Percentiles rank a stretch among this genome's conserved stretches.
These are phyloP conservation scores for Drosophila saltans DNA, from an alignment of 1,140 invertebrate genomes.

Conservation along the genomic window DNA sequence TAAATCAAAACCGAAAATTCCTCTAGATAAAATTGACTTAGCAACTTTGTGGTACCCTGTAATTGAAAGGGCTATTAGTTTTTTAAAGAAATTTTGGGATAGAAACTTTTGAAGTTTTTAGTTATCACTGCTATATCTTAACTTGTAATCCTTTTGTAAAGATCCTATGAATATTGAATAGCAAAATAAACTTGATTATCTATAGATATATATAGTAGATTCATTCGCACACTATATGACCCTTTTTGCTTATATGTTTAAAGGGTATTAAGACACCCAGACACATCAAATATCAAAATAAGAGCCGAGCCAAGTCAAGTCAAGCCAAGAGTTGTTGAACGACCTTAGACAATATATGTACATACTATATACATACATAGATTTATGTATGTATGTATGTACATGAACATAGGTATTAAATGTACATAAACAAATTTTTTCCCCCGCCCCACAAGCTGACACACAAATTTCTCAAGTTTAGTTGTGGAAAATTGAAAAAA, in stretches of 20 bases:
- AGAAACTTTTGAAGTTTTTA: too few species aligned
- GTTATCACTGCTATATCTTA: too few species aligned
- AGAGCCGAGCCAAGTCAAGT: constrained; percentile 2
- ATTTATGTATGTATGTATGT: too few species aligned
- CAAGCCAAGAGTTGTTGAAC: neutral
- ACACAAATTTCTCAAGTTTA: constrained; percentile 5
- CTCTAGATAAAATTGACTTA: neutral
- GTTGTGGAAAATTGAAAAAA: neutral
- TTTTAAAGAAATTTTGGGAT: too few species aligned
- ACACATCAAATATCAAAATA: neutral
- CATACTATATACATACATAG: neutral
- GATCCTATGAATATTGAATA: too few species aligned
- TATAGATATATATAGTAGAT: too few species aligned
- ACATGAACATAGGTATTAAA: too few species aligned
- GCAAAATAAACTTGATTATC: too few species aligned
- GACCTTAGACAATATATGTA: neutral
- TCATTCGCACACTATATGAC: too few species aligned
- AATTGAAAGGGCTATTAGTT: neutral
- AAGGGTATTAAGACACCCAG: neutral
- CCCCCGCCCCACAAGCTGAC: neutral
- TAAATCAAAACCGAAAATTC: constrained; percentile 36
- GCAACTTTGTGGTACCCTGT: neutral
- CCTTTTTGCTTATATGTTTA: too few species aligned
- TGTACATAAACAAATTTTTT: too few species aligned
- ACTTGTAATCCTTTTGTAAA: too few species aligned